A percentile compares a stretch with the other conserved stretches of the same genome.
These are phyloP conservation scores for Drosophila mauritiana DNA, from an alignment of 1,140 invertebrate genomes.

Conservation along the genomic window DNA sequence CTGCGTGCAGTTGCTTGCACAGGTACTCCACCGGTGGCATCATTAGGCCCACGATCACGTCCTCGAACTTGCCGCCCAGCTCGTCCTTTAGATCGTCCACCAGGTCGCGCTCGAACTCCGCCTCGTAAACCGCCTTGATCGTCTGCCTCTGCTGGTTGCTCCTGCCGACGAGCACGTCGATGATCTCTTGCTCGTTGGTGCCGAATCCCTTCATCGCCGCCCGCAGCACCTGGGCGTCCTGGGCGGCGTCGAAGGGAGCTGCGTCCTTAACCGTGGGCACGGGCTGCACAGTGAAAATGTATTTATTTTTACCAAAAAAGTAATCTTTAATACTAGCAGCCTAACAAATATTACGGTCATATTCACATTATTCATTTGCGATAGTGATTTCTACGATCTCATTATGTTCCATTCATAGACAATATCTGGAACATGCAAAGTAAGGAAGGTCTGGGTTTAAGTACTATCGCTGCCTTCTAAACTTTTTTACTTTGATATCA, in stretches of 20 bases:
- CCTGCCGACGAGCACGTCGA: constrained; percentile 88
- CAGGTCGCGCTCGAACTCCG: constrained; percentile 91
- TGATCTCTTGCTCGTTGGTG: constrained; percentile 91
- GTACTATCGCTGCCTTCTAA: not conserved
- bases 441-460: not conserved
- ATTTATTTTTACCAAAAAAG: too few species aligned
- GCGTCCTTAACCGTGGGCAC: constrained; percentile 87
- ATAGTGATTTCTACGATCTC: too few species aligned
- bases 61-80: constrained; percentile 91
- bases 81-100: constrained; percentile 91
- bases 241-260: constrained; percentile 87
- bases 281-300: constrained; percentile 72
- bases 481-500: not conserved
- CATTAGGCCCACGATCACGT: constrained; percentile 91
- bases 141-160: constrained; percentile 89
- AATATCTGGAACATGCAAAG: not conserved
- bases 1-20: constrained; percentile 89
- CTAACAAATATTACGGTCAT: too few species aligned
- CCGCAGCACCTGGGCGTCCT: constrained; percentile 89
- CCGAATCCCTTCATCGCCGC: constrained; percentile 92
- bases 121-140: constrained; percentile 88
- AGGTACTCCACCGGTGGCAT: constrained; percentile 89
- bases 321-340: too few species aligned
- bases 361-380: too few species aligned
- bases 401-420: not conserved